A percentile compares a stretch with the other conserved stretches of the same genome.
Evolutionary conservation across 1,140 invertebrate genomes (phyloP).

Genomic region (Marisa cornuarietis): DNA sequence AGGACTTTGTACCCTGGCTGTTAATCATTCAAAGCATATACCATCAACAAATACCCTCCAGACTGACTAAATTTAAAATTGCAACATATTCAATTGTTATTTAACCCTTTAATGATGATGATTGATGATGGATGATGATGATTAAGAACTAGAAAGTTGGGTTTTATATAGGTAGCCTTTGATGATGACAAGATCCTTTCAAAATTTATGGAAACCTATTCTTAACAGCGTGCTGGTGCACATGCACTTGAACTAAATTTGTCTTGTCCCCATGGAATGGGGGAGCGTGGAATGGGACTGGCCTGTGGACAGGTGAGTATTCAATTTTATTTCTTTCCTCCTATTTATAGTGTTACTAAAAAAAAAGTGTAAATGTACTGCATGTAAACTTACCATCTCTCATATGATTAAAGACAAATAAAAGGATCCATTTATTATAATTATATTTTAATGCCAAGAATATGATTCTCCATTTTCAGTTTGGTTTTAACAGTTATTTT

Average conservation of each 20-base stretch:
- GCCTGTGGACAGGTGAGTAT: constrained; percentile 90
- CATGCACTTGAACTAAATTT: constrained; percentile 96
- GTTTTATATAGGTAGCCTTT: too few species aligned
- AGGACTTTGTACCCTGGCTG: too few species aligned
- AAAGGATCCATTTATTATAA: too few species aligned
- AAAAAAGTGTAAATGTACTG: too few species aligned
- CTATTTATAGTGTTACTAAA: too few species aligned
- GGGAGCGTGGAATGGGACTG: constrained; percentile 89
- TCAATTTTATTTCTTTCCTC: too few species aligned
- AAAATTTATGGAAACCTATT: not conserved
- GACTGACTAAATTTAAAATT: not conserved
- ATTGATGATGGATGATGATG: too few species aligned
- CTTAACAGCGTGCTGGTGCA: constrained; percentile 76
- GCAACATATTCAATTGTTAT: not conserved
- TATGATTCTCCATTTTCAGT: not conserved
- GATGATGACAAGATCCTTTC: too few species aligned
- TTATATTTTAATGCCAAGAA: too few species aligned
- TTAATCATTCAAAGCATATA: not conserved
- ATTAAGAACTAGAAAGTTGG: too few species aligned
- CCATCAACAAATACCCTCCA: not conserved
- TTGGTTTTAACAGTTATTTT: not conserved
- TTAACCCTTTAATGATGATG: not conserved
- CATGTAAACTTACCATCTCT: too few species aligned
- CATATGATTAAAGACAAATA: too few species aligned
- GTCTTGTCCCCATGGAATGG: constrained; percentile 99